Conservation (phyloP, 1,140 invertebrate genomes). For the Melitaea cinxia region DNA sequence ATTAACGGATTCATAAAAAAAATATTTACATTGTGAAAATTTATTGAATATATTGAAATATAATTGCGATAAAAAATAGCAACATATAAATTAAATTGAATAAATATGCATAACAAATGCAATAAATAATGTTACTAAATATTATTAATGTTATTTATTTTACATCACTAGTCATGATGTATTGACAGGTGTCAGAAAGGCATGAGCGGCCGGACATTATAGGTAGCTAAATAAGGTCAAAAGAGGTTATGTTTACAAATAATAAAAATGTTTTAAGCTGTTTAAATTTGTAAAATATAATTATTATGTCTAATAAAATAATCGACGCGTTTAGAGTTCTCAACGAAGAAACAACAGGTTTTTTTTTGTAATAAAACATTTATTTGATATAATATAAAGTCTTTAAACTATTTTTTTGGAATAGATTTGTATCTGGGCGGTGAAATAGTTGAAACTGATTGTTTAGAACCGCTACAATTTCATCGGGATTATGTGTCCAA, state of each 20-base stretch:
- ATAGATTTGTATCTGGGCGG: conserved; percentile 67
- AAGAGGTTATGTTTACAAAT: conserved; percentile 3
- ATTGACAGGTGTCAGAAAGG: too few relatives aligned
- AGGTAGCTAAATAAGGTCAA: too few relatives aligned
- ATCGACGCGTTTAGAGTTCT: conserved; percentile 51
- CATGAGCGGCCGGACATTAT: too few relatives aligned
- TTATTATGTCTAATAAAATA: conserved; percentile 39
- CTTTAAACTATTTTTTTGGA: neutral
- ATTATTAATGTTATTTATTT: too few relatives aligned
- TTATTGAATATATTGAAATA: too few relatives aligned
- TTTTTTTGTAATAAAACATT: neutral
- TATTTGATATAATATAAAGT: conserved; percentile 12
- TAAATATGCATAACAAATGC: too few relatives aligned
- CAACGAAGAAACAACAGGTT: conserved; percentile 65
- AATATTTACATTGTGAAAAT: too few relatives aligned
- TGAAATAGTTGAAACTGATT: conserved; percentile 50
- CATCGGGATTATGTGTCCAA: conserved; percentile 86
- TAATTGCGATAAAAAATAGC: too few relatives aligned
- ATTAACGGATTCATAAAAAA: too few relatives aligned
- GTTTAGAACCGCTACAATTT: conserved; percentile 81
- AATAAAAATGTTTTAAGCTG: neutral
- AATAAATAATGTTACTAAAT: too few relatives aligned
- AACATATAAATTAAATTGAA: too few relatives aligned
- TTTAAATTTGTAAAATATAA: neutral
- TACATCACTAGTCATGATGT: too few relatives aligned